Base-by-base conservation (phyloP, 1,140 invertebrate genomes). In the Brachionus rubens region DNA sequence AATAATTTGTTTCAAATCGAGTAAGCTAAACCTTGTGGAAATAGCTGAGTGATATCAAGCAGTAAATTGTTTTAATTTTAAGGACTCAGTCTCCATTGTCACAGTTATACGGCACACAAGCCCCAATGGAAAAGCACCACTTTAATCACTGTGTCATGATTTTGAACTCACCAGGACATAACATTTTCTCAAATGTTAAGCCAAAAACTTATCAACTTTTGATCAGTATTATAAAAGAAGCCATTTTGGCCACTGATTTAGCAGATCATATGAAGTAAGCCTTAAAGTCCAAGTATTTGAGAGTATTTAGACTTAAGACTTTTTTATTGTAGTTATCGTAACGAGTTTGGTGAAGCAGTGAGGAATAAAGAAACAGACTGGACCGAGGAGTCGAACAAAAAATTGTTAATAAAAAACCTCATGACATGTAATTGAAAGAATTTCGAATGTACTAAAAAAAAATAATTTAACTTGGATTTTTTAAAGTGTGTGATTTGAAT, bases 81-180 rank as follows among this genome's bases (percentile, higher is more conserved):
- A 62, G 65, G 26, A 54, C 40, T 47, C 62, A 47, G 19, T 50
- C 28, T 1, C 50, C 59, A 24, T n/a, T 70, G 5, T 46, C 28
- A 40, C 26, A 59, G 10, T 16, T 68, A 12, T 98, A 97, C 80
- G 92, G 92, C 0, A 97, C 94, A 0, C 19, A 65, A 43, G 94
- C 92, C 59, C 94, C 92, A 0, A 93, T 97, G 92, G 94, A 98
- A 80, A 94, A 96, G 81, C 95, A 98, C 85, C 94, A 97, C 82
- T 97, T 97, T 82, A 93, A 97, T 82, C 94, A 97, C 81, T 96
- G 94, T 81, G 92, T 97, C 3, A 97, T 96, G 93, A 97, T 97
- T 77, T 87, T 97, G 28, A 95, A 93, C 84, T 94, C 87, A 77
- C 87, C 84, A 80, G 84, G 85, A 80, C 16, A 12, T 24, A 41